phyloP scores from a whole-genome alignment of 2,113 vertebrate species.

The Macquaria australasica region DNA sequence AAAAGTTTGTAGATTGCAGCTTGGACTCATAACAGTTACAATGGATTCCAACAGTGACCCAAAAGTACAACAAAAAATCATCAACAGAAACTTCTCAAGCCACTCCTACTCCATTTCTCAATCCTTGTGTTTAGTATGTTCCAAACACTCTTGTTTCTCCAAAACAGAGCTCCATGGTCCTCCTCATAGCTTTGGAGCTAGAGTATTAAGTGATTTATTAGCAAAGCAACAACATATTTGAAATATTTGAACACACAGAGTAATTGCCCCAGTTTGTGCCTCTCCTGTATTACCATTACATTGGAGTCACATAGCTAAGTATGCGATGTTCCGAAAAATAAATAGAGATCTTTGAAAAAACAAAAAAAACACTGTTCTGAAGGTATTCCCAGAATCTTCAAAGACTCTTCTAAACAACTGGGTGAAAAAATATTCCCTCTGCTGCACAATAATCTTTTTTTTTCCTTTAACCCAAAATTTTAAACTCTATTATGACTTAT shows the following conservation, averaged over 20 bases:
- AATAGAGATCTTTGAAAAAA: neutral
- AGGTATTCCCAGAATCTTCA: no score
- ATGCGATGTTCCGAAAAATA: neutral
- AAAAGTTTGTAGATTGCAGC: neutral
- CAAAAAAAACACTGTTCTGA: no score
- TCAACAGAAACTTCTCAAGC: neutral
- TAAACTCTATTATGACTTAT: no score
- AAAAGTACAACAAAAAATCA: neutral
- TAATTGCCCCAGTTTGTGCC: no score
- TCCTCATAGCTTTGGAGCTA: neutral
- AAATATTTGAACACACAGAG: no score
- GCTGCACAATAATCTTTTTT: no score
- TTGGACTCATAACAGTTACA: neutral
- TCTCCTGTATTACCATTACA: no score
- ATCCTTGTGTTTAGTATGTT: no score
- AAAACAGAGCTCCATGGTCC: neutral
- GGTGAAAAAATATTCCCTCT: no score
- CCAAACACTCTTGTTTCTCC: neutral
- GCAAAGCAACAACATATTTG: neutral
- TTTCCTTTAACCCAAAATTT: no score
- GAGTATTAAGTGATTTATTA: neutral
- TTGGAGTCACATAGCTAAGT: neutral
- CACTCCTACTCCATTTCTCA: neutral
- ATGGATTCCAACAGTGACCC: neutral
- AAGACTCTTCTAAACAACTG: no score